These are phyloP conservation scores for Sebastes wilsoni DNA, from an alignment of 2,797 vertebrate genomes.

Conservation along the genomic window DNA sequence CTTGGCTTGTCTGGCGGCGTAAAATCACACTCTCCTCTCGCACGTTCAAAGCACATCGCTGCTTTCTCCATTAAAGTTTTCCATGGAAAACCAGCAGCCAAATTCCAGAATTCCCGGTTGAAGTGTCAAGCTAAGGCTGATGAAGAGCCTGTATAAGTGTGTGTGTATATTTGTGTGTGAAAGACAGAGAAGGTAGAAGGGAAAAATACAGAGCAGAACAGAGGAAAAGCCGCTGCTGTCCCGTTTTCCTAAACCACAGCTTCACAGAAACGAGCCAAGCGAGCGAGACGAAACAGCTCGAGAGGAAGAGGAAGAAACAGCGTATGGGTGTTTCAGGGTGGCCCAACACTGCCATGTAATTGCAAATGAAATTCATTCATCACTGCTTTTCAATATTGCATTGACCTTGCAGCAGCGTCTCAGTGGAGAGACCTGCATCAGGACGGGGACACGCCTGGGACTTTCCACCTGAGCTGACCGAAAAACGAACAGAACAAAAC, in stretches of 20 bases:
- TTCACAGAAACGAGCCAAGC: conserved; percentile 37
- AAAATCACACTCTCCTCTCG: conserved; percentile 74
- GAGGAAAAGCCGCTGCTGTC: conserved; percentile 64
- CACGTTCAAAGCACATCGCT: conserved; percentile 69
- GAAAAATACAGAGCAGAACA: conserved; percentile 48
- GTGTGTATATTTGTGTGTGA: conserved; percentile 3
- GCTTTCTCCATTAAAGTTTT: conserved; percentile 80
- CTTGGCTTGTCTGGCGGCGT: conserved; percentile 69
- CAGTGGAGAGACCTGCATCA: conserved; percentile 28
- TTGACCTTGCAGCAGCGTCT: conserved; percentile 12
- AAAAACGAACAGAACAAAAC: conserved; percentile 29
- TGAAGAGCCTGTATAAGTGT: conserved; percentile 42
- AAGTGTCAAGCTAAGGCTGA: conserved; percentile 62
- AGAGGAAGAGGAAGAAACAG: conserved; percentile 45
- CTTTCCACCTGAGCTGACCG: conserved; percentile 60
- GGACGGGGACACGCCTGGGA: conserved; percentile 18
- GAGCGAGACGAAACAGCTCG: conserved; percentile 26
- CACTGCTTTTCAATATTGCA: conserved; percentile 21
- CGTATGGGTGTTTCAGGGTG: conserved; percentile 56
- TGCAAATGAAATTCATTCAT: conserved; percentile 31
- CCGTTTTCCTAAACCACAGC: conserved; percentile 68
- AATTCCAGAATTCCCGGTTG: conserved; percentile 72
- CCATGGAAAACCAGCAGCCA: conserved; percentile 72
- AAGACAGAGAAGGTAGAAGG: conserved; percentile 31
- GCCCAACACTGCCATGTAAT: conserved; percentile 33